Evolutionary conservation across 1,140 invertebrate genomes (phyloP).

Genomic region (Trinorchestia longiramus): DNA sequence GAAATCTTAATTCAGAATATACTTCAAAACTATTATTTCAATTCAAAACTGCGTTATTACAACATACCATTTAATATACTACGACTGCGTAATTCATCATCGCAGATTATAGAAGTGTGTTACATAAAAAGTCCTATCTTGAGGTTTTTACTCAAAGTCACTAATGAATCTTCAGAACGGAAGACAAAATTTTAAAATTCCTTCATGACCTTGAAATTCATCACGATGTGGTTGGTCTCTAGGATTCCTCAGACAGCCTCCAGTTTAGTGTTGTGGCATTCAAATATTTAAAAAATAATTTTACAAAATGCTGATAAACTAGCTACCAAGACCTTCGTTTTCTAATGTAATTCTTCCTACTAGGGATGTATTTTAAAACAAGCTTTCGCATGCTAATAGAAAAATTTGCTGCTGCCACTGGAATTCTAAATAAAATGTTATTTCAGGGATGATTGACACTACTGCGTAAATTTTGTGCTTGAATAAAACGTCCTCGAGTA

Average conservation of each 20-base stretch:
- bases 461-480: not conserved
- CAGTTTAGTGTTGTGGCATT: not conserved
- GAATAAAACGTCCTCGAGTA: not conserved
- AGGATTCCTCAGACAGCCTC: not conserved
- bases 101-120: not conserved
- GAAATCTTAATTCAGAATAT: not conserved
- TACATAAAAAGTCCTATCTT: not conserved
- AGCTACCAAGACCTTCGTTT: no score
- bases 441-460: not conserved
- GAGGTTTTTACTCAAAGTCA: not conserved
- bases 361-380: not conserved
- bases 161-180: not conserved
- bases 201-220: not conserved
- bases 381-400: not conserved
- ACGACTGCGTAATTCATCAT: not conserved
- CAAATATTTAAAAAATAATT: not conserved
- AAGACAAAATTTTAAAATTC: not conserved
- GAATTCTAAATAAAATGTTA: not conserved
- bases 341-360: not conserved
- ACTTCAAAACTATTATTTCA: not conserved
- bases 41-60: not conserved
- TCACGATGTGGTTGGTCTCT: not conserved
- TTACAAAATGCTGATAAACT: not conserved
- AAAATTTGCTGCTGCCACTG: not conserved
- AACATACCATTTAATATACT: not conserved